Evolutionary conservation across 2,797 vertebrate species (phyloP).

Genomic region (Molothrus aeneus): DNA sequence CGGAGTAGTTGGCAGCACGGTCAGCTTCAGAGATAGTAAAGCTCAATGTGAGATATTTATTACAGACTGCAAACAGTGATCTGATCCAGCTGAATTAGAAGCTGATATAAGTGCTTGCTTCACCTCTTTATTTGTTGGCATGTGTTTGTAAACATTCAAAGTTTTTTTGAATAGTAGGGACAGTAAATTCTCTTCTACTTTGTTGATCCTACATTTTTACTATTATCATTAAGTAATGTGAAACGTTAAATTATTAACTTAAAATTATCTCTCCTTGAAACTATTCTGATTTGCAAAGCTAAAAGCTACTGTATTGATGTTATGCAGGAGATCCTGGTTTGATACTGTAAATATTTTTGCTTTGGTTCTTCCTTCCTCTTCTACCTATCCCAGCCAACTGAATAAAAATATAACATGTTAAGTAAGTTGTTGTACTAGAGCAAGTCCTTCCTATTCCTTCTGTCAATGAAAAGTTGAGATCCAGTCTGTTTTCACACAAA

Average conservation of each 20-base stretch:
- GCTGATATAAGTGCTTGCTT: neutral
- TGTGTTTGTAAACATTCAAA: conserved; percentile 11
- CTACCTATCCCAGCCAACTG: neutral
- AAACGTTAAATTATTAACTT: neutral
- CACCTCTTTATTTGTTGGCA: conserved; percentile 20
- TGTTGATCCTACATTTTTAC: neutral
- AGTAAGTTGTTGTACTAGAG: neutral
- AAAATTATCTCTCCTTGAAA: neutral
- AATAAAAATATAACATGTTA: neutral
- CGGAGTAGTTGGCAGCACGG: conserved; percentile 8
- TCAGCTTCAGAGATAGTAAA: conserved; percentile 44
- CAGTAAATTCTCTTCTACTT: neutral
- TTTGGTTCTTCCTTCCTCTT: neutral
- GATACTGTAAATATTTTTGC: neutral
- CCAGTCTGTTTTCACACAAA: neutral
- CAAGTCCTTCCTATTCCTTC: neutral
- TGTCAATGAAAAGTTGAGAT: neutral
- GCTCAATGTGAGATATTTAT: conserved; percentile 49
- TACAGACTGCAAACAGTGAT: conserved; percentile 41
- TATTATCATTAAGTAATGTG: neutral
- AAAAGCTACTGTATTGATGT: neutral
- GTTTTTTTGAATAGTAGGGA: neutral
- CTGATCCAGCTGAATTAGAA: conserved; percentile 44
- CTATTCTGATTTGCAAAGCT: neutral
- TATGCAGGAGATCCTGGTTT: neutral